phyloP scores from a whole-genome alignment of 2,113 vertebrate genomes.

The Leucopsar rothschildi region DNA sequence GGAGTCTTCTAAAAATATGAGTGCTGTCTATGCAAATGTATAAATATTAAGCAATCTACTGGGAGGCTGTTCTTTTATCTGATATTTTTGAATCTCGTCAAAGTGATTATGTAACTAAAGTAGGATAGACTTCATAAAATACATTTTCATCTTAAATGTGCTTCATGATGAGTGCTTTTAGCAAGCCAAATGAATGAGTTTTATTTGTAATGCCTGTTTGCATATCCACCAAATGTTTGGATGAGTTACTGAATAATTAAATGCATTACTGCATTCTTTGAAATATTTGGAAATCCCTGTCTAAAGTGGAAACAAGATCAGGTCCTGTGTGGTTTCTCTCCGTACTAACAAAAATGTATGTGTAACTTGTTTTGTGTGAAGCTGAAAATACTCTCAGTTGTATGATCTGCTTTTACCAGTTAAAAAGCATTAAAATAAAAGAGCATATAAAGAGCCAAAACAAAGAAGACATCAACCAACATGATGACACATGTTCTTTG shows the following conservation, averaged over 20 bases:
- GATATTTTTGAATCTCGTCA: slow-evolving; percentile 2
- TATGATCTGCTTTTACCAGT: not conserved
- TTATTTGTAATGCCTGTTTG: not conserved
- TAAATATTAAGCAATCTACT: slow-evolving; percentile 2
- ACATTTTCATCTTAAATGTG: not conserved
- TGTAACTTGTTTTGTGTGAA: not conserved
- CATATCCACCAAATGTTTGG: not conserved
- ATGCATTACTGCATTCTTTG: not conserved
- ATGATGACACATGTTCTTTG: not conserved
- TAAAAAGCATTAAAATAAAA: not conserved
- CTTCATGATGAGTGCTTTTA: not conserved
- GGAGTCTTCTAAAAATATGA: slow-evolving; percentile 5
- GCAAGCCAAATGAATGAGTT: not conserved
- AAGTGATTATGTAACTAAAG: not conserved
- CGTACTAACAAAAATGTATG: not conserved
- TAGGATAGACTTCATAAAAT: slow-evolving; percentile 4
- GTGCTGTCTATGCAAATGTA: not conserved
- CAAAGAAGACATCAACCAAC: not conserved
- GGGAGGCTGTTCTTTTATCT: slow-evolving; percentile 4
- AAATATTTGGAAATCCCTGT: not conserved
- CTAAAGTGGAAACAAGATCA: not conserved
- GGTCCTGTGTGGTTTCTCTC: not conserved
- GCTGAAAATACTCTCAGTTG: not conserved
- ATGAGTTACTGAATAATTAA: slow-evolving; percentile 18
- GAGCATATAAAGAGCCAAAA: not conserved